phyloP scores from a whole-genome alignment of 2,888 invertebrate genomes.

The Drosophila prolongata region DNA sequence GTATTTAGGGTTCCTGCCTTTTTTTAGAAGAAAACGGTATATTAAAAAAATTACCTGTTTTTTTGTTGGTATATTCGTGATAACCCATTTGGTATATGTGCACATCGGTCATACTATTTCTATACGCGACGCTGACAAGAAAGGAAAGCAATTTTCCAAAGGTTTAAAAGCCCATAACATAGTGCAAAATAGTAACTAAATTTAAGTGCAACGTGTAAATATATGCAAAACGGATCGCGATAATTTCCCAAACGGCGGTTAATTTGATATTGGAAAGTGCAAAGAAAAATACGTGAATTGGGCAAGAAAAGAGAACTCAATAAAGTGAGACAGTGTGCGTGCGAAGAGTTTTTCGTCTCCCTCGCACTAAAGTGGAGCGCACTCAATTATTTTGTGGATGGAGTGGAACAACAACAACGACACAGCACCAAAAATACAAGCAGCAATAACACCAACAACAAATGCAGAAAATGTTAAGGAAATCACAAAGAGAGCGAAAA shows the following conservation, averaged over 20 bases:
- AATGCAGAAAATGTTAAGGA: conserved; percentile 39
- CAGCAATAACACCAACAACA: conserved; percentile 14
- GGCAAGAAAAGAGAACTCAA: conserved; percentile 57
- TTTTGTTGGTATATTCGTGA: not conserved
- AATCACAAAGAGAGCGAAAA: conserved; percentile 22
- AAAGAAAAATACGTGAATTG: conserved; percentile 70
- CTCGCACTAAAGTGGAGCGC: conserved; percentile 48
- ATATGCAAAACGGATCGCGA: conserved; percentile 34
- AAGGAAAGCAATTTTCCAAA: conserved; percentile 63
- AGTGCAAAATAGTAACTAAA: conserved; percentile 67
- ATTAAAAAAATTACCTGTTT: not conserved
- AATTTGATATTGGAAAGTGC: conserved; percentile 32
- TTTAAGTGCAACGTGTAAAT: conserved; percentile 64
- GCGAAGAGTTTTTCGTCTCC: conserved; percentile 35
- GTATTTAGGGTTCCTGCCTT: not conserved
- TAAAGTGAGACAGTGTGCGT: conserved; percentile 65
- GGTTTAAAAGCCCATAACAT: conserved; percentile 49
- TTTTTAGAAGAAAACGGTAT: not conserved
- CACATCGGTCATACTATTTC: conserved; percentile 1
- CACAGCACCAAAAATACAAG: conserved; percentile 30
- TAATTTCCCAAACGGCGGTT: conserved; percentile 27
- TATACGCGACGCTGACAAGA: conserved; percentile 61
- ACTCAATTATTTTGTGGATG: conserved; percentile 73
- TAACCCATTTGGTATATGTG: not conserved
- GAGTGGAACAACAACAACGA: conserved; percentile 56